Conservation (phyloP, 2,113 vertebrate genomes). For the Vulpes ferrilata region DNA sequence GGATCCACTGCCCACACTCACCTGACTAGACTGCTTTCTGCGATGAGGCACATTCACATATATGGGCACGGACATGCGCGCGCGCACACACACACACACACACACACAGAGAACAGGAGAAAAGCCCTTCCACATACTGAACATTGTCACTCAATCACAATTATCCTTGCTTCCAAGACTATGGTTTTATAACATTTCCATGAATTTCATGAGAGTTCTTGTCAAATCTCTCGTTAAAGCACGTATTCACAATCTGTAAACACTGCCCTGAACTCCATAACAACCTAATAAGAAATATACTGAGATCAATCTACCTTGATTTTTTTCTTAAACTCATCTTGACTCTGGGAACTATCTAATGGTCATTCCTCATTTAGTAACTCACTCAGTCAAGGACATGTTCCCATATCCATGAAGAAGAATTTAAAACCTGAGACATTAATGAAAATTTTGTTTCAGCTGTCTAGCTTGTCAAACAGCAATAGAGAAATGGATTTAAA, state of each 20-base stretch:
- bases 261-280: background rate
- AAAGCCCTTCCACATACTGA: background rate
- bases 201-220: background rate
- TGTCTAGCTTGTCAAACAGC: background rate
- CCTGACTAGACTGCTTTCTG: background rate
- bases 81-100: background rate
- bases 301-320: background rate
- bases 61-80: accelerated
- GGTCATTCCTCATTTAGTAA: background rate
- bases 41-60: background rate
- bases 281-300: background rate
- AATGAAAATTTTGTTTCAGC: slow-evolving; percentile 36
- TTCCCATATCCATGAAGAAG: background rate
- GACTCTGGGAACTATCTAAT: background rate
- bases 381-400: background rate
- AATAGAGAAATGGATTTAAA: background rate
- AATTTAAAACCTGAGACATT: slow-evolving; percentile 7
- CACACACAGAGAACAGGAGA: background rate
- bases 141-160: background rate
- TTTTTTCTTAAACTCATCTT: slow-evolving; percentile 21
- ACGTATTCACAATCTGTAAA: background rate
- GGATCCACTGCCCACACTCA: background rate
- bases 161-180: background rate
- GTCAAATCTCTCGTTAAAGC: background rate
- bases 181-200: background rate